phyloP scores from a whole-genome alignment of 2,888 invertebrate genomes.

The Zygogramma bicolorata region DNA sequence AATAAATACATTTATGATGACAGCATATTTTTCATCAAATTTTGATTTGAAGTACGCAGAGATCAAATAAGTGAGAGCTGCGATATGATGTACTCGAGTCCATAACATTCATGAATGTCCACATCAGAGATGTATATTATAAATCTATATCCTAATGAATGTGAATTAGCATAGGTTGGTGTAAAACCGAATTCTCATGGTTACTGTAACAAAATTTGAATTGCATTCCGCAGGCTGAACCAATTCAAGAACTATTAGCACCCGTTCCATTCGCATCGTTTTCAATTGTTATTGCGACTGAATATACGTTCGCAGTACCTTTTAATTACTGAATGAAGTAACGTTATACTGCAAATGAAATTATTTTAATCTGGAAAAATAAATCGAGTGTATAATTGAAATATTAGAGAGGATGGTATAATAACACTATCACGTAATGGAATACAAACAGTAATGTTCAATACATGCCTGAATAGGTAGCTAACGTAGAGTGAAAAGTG shows the following conservation, averaged over 20 bases:
- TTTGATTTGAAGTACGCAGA: too few relatives aligned
- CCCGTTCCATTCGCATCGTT: neutral
- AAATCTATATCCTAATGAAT: too few relatives aligned
- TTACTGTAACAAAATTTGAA: neutral
- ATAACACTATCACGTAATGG: slow-evolving; percentile 8
- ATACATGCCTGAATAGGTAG: neutral
- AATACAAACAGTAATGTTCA: slow-evolving; percentile 14
- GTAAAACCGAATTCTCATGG: too few relatives aligned
- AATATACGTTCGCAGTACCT: neutral
- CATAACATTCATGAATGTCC: too few relatives aligned
- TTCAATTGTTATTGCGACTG: neutral
- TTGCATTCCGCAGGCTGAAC: neutral
- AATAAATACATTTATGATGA: too few relatives aligned
- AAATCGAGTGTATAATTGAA: slow-evolving; percentile 5
- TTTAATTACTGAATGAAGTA: slow-evolving; percentile 1
- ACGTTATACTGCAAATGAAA: neutral
- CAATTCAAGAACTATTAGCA: neutral
- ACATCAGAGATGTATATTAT: too few relatives aligned
- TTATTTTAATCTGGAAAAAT: slow-evolving; percentile 13
- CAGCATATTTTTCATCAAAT: too few relatives aligned
- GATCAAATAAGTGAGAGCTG: too few relatives aligned
- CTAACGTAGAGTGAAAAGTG: neutral
- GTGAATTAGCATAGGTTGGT: too few relatives aligned
- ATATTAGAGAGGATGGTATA: slow-evolving; percentile 7
- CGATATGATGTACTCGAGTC: too few relatives aligned